phyloP scores from a whole-genome alignment of 2,888 invertebrate genomes.

The Nymphalis urticae region DNA sequence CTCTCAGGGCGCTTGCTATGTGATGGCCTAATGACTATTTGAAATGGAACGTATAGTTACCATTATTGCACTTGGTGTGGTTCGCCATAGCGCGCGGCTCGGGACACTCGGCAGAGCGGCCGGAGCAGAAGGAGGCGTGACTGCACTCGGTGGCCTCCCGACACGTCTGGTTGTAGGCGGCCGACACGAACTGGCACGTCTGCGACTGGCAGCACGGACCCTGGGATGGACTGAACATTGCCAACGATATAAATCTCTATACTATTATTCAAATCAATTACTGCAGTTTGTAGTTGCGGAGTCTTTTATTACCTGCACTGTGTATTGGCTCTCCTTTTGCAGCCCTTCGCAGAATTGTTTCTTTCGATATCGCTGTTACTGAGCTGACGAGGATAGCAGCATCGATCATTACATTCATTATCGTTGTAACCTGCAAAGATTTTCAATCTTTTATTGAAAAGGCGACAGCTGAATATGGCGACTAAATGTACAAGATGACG shows the following conservation, averaged over 20 bases:
- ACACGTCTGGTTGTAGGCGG: slow-evolving; percentile 85
- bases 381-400: slow-evolving; percentile 94
- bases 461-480: background rate
- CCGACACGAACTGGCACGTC: slow-evolving; percentile 88
- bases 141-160: slow-evolving; percentile 95
- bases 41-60: slow-evolving; percentile 64
- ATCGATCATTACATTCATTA: slow-evolving; percentile 94
- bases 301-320: slow-evolving; percentile 86
- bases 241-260: background rate
- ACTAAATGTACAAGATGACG: background rate
- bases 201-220: slow-evolving; percentile 96
- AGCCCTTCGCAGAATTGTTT: slow-evolving; percentile 89
- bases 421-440: slow-evolving; percentile 86
- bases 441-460: background rate
- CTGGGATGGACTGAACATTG: slow-evolving; percentile 91
- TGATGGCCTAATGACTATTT: too few relatives aligned
- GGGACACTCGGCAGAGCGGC: slow-evolving; percentile 93
- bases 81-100: slow-evolving; percentile 89
- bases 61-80: slow-evolving; percentile 97
- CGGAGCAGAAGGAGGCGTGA: slow-evolving; percentile 92
- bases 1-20: too few relatives aligned
- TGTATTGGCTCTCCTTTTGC: slow-evolving; percentile 87
- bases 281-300: background rate
- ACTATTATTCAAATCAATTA: background rate
- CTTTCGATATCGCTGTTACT: slow-evolving; percentile 85